A percentile compares a stretch with the other conserved stretches of the same genome.
phyloP scores from a whole-genome alignment of 2,113 vertebrate genomes.

The Eublepharis macularius region DNA sequence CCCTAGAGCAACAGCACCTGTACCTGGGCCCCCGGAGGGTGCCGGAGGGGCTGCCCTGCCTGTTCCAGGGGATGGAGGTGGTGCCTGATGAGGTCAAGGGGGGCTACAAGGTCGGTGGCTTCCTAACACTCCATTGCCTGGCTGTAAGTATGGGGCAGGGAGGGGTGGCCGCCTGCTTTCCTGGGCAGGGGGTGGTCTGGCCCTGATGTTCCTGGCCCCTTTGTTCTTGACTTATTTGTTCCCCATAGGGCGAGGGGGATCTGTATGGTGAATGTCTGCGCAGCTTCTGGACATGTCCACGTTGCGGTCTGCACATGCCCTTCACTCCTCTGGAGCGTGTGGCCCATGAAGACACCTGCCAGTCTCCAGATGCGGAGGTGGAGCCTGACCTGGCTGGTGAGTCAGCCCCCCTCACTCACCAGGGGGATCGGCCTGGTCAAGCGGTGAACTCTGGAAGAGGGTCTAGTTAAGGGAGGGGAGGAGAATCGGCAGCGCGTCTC shows the following conservation, averaged over 20 bases:
- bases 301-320: conserved; percentile 86
- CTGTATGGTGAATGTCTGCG: conserved; percentile 91
- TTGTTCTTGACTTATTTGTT: fast-evolving
- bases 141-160: conserved; percentile 73
- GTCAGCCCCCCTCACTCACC: background rate
- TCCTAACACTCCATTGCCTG: conserved; percentile 92
- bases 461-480: too few relatives aligned
- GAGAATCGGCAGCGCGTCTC: too few relatives aligned
- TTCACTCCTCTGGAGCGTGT: conserved; percentile 89
- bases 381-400: background rate
- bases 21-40: conserved; percentile 83
- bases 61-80: conserved; percentile 76
- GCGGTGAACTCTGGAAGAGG: too few relatives aligned
- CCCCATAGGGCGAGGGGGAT: conserved; percentile 78
- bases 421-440: too few relatives aligned
- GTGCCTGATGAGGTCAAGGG: conserved; percentile 84
- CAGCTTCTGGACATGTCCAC: conserved; percentile 90
- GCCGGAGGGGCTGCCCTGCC: conserved; percentile 27
- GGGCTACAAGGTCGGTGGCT: conserved; percentile 79
- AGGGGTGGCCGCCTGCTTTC: background rate
- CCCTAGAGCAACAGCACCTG: conserved; percentile 84
- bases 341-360: conserved; percentile 83
- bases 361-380: background rate
- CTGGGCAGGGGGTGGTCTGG: too few relatives aligned
- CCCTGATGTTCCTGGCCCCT: fast-evolving